Percentiles rank a stretch among this genome's conserved stretches.
Conservation (phyloP, 53 echinoderm and acorn worm species). For the Zoroaster sp. region DNA sequence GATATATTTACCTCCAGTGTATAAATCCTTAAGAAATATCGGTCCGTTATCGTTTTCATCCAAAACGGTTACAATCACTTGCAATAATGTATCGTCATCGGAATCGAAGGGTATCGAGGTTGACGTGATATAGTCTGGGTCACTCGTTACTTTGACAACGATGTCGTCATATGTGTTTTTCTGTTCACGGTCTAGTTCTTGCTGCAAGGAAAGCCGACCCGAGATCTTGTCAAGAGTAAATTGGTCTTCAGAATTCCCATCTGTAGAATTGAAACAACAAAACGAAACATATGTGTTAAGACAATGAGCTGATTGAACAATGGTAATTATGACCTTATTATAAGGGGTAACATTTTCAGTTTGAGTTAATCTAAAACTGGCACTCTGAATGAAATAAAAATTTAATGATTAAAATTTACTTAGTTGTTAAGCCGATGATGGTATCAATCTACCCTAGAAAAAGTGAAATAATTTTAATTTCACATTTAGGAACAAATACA, state of each 20-base stretch:
- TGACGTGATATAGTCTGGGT: slow-evolving; percentile 19
- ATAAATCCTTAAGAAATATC: slow-evolving; percentile 28
- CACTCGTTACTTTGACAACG: slow-evolving; percentile 63
- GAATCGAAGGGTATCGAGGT: not conserved
- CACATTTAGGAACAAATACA: too few relatives aligned
- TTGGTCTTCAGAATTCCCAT: slow-evolving; percentile 58
- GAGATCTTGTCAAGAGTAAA: slow-evolving; percentile 59
- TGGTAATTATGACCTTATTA: not conserved
- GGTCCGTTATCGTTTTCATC: slow-evolving; percentile 73
- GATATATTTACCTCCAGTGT: slow-evolving; percentile 65
- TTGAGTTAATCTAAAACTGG: too few relatives aligned
- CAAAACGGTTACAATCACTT: slow-evolving; percentile 45
- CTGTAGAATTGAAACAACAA: slow-evolving; percentile 8
- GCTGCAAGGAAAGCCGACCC: slow-evolving; percentile 31
- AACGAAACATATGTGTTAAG: not conserved
- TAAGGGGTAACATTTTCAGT: too few relatives aligned
- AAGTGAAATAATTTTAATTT: too few relatives aligned
- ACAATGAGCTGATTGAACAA: not conserved
- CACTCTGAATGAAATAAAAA: too few relatives aligned
- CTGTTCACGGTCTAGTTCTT: slow-evolving; percentile 52
- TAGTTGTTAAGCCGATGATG: too few relatives aligned
- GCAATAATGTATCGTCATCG: slow-evolving; percentile 18
- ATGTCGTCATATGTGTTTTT: not conserved
- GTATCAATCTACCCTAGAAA: too few relatives aligned
- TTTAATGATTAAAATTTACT: too few relatives aligned